phyloP scores from a whole-genome alignment of 1,140 invertebrate species.

The Triops cancriformis region DNA sequence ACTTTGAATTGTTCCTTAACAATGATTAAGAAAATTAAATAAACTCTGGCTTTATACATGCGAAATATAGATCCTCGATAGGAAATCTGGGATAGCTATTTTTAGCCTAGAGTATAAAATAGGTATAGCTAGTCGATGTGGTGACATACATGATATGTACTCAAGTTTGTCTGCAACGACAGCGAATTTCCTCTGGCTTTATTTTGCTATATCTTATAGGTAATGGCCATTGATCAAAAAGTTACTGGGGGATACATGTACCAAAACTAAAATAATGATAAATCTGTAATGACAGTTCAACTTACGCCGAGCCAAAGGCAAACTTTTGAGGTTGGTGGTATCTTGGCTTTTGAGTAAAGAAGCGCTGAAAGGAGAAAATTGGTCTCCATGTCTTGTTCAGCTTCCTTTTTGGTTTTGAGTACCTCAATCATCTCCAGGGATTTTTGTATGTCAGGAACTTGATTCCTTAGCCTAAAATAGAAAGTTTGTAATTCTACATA shows the following conservation, averaged over 20 bases:
- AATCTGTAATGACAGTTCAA: constrained; percentile 30
- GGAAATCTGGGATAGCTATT: too few relatives aligned
- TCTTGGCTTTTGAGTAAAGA: constrained; percentile 78
- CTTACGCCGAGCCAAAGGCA: constrained; percentile 89
- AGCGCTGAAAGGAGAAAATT: constrained; percentile 92
- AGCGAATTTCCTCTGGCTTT: too few relatives aligned
- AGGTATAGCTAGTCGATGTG: too few relatives aligned
- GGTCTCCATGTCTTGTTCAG: constrained; percentile 61
- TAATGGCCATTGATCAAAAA: too few relatives aligned
- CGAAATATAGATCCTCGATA: neutral
- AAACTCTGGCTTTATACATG: too few relatives aligned
- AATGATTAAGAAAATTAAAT: too few relatives aligned
- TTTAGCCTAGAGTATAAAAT: too few relatives aligned
- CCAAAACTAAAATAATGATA: constrained; percentile 16
- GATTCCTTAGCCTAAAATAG: constrained; percentile 56
- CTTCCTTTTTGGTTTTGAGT: constrained; percentile 67
- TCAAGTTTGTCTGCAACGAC: too few relatives aligned
- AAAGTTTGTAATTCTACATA: neutral
- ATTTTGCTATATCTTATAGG: too few relatives aligned
- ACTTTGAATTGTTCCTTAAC: too few relatives aligned
- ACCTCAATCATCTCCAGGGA: constrained; percentile 88
- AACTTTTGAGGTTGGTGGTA: constrained; percentile 85
- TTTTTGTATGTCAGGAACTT: constrained; percentile 87
- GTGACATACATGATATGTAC: too few relatives aligned
- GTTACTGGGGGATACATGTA: too few relatives aligned